Percentiles rank a stretch among this genome's conserved stretches.
phyloP scores from a whole-genome alignment of 2,113 vertebrate genomes.

The Istiophorus platypterus region DNA sequence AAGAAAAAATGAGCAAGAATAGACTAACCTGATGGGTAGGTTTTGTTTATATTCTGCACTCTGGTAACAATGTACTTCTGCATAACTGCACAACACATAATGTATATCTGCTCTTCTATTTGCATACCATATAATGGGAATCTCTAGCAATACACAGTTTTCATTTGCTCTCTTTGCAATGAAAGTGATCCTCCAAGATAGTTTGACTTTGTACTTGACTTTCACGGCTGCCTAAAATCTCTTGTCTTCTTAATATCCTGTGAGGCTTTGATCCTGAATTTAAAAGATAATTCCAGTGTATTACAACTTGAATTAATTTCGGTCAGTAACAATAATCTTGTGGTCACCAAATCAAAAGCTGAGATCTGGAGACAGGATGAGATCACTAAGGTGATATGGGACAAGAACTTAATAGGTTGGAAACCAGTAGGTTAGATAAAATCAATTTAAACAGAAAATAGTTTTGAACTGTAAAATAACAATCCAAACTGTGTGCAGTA shows the following conservation, averaged over 20 bases:
- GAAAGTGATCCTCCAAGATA: background rate
- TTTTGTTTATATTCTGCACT: slow-evolving; percentile 15
- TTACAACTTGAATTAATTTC: background rate
- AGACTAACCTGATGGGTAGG: background rate
- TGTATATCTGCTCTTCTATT: background rate
- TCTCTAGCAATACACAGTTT: too few species aligned
- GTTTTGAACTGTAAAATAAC: too few species aligned
- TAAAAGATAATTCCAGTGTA: background rate
- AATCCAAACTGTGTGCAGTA: too few species aligned
- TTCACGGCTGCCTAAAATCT: background rate
- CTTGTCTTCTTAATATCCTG: background rate
- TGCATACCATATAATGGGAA: background rate
- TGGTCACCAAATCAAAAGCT: background rate
- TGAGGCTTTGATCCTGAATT: background rate
- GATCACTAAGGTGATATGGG: background rate
- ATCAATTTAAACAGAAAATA: too few species aligned
- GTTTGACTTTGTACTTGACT: background rate
- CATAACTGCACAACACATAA: background rate
- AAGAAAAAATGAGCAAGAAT: too few species aligned
- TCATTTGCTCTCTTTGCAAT: background rate
- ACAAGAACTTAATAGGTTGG: too few species aligned
- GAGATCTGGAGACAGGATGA: background rate
- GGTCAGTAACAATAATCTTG: background rate
- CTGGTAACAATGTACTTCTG: slow-evolving; percentile 11
- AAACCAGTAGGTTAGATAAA: too few species aligned